Base-by-base conservation (phyloP, 1,140 invertebrate species). In the Aphidius ervi region DNA sequence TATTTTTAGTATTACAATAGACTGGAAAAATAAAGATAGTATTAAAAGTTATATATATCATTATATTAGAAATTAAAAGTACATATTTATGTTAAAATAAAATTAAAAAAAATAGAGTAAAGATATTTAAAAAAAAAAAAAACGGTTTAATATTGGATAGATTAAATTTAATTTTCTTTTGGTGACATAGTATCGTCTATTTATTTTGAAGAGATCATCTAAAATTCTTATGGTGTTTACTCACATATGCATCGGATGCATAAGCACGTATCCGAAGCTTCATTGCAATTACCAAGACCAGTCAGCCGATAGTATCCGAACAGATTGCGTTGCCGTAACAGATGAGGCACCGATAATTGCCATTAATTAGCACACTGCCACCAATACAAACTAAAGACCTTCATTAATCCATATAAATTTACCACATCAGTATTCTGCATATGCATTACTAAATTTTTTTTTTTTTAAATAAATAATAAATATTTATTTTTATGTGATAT, bases 321-420 rank as follows among this genome's bases (percentile, higher is more conserved):
- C 67, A 69, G 67, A 73, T 73, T 71, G 67, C 70, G 67, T 73
- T 72, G 71, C 68, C 68, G 71, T 72, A 73, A 73, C 72, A 72
- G 70, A 73, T 73, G 72, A 73, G 69, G 70, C 69, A 70, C 65
- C 64, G 69, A 68, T 70, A 72, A 73, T 73, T 72, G 69, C 69
- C 65, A 68, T 68, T 72, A 72, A 73, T 73, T 72, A 73, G 69
- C 70, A 65, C 67, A 68, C 70, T 61, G 70, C 61, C 67, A 58
- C 65, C 54, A 58, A 52, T 23, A 52, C 57, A 10, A 46, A 43
- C 23, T 46, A 5, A 39, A 31, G 43, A 31, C 23, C 23, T 31
- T 31, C 23, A 31, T 31, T 31, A 31, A 31, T 31, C 23, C 23
- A 31, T 31, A 31, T 31, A 31, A 31, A 10, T 31, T 57, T 41